These are phyloP conservation scores for Strix uralensis DNA, from an alignment of 2,113 vertebrate species.

Conservation along the genomic window DNA sequence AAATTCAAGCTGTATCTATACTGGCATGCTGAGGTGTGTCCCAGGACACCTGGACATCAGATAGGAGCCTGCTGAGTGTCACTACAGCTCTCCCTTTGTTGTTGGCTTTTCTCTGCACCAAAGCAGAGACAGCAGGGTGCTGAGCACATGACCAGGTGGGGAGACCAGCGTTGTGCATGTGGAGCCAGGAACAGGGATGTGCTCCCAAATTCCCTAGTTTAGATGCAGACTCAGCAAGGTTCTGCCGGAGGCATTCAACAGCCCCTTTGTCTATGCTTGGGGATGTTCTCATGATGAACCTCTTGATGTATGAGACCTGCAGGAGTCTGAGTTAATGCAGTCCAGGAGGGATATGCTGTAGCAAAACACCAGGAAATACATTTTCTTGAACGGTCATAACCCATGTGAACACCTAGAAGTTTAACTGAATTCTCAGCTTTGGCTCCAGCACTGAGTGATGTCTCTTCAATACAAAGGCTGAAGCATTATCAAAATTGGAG, in stretches of 20 bases:
- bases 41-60: background rate
- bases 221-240: accelerated
- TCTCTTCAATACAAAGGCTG: background rate
- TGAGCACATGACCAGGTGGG: background rate
- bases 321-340: background rate
- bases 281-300: background rate
- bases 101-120: background rate
- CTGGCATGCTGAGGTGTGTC: background rate
- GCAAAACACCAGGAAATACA: background rate
- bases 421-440: background rate
- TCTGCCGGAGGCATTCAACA: background rate
- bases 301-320: background rate
- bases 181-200: background rate
- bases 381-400: background rate
- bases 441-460: background rate
- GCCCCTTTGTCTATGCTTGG: background rate
- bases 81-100: background rate
- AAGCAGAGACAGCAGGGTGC: background rate
- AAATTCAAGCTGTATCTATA: background rate
- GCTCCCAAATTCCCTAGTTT: background rate
- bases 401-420: background rate
- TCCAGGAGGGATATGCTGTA: background rate
- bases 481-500: background rate
- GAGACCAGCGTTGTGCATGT: accelerated
- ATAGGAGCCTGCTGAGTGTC: background rate